phyloP scores from a whole-genome alignment of 2,113 vertebrate species.

The Paratilapia polleni region DNA sequence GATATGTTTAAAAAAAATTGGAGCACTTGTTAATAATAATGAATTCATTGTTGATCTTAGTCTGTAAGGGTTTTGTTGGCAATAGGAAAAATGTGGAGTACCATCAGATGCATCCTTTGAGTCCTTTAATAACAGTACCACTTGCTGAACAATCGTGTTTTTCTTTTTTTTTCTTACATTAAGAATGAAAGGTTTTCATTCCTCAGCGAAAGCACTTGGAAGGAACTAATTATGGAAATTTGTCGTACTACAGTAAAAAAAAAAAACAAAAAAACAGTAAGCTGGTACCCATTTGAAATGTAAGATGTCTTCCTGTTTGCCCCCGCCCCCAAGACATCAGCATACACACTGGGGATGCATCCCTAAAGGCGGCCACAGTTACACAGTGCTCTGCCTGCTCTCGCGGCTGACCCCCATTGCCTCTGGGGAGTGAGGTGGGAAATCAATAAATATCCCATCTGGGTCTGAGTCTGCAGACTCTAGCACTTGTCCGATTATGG shows the following conservation, averaged over 20 bases:
- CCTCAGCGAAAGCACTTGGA: constrained; percentile 52
- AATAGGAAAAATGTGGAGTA: constrained; percentile 4
- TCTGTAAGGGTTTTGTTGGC: not conserved
- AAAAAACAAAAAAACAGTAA: constrained; percentile 10
- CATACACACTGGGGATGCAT: not conserved
- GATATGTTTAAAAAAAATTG: not conserved
- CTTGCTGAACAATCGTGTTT: not conserved
- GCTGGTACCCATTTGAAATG: constrained; percentile 49
- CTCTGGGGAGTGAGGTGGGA: constrained; percentile 78
- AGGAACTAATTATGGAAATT: constrained; percentile 22
- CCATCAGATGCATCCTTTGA: not conserved
- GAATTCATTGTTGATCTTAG: not conserved
- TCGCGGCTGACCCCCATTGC: constrained; percentile 64
- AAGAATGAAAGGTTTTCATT: constrained; percentile 27
- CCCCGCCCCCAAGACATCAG: constrained; percentile 18
- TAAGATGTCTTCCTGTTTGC: constrained; percentile 11
- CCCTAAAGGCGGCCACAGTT: constrained; percentile 44
- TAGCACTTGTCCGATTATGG: constrained; percentile 90
- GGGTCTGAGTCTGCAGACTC: constrained; percentile 92
- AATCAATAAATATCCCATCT: constrained; percentile 96
- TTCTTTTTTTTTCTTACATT: constrained; percentile 6
- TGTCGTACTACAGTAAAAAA: constrained; percentile 6
- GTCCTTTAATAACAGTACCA: constrained; percentile 4
- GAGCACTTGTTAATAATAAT: not conserved
- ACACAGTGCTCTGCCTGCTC: constrained; percentile 76